Evolutionary conservation across 2,797 vertebrate species (phyloP), one percentile per base, ranked within the genome.

Genomic region (Pteronotus mesoamericanus): DNA sequence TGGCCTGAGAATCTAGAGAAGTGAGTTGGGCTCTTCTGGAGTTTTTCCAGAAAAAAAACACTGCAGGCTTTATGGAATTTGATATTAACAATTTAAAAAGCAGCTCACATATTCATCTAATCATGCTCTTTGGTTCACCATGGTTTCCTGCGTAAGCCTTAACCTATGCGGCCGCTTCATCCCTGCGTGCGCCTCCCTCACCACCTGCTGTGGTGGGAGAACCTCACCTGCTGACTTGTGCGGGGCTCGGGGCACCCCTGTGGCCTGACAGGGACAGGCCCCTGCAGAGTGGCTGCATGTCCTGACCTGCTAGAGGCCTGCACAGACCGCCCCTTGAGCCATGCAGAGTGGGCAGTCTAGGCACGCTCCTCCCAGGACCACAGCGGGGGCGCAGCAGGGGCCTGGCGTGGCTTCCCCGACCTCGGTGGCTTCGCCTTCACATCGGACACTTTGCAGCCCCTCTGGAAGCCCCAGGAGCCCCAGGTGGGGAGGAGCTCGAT

Each of bases 401-500:
- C 10, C 32, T 16, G 82, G 8, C 4, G 0, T 29, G 19, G 14
- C 51, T 66, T 59, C 32, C 18, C 10, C 0, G 2, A 9, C n/a
- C 29, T 34, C 37, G 16, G 0, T 6, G 77, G 44, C 24, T 9
- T 12, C 22, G 2, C 16, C 24, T 18, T 0, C 32, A 1, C 6
- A 2, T 4, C 6, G 1, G 32, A 24, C 18, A 16, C 68, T 29
- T 14, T 7, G 21, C 66, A 44, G 22, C 32, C 46, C 16, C 34
- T 16, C 37, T 24, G 51, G 51, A 39, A 19, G 39, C 12, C n/a
- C 12, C 12, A 6, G 77, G 46, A 64, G 57, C 24, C 3, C 2
- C n/a, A n/a, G 0, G 37, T 37, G 11, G 22, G 6, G 46, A 42
- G 44, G 51, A 14, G 6, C 7, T 32, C 0, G 29, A 14, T 15